A percentile compares a stretch with the other conserved stretches of the same genome.
Conservation (phyloP, 1,140 invertebrate genomes). For the Aphelenchoides avenae region DNA sequence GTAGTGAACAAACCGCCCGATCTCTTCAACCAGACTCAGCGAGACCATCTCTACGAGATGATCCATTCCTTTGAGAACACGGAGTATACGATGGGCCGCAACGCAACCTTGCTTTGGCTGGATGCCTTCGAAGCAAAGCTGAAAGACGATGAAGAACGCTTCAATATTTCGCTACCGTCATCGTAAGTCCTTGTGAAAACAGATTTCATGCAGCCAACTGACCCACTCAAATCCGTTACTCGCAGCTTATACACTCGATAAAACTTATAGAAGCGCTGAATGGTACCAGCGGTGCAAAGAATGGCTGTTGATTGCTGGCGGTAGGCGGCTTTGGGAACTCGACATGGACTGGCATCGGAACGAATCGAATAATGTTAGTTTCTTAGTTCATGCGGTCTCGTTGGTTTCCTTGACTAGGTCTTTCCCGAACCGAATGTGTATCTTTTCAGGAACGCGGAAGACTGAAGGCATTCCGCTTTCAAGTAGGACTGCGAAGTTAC, state of each 20-base stretch:
- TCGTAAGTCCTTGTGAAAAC: slow-evolving; percentile 37
- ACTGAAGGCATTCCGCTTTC: slow-evolving; percentile 54
- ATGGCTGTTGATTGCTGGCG: slow-evolving; percentile 56
- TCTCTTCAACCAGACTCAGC: slow-evolving; percentile 34
- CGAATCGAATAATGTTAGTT: slow-evolving; percentile 14
- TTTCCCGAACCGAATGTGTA: too few species aligned
- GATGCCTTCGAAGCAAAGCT: slow-evolving; percentile 53
- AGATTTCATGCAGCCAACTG: too few species aligned
- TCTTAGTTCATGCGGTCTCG: slow-evolving; percentile 6
- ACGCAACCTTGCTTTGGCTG: slow-evolving; percentile 58
- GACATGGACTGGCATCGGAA: slow-evolving; percentile 54
- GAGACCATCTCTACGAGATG: slow-evolving; percentile 39
- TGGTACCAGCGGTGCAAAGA: slow-evolving; percentile 52
- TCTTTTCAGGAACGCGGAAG: slow-evolving; percentile 14
- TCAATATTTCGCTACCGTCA: slow-evolving; percentile 38
- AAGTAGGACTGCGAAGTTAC: slow-evolving; percentile 56
- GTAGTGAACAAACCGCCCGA: slow-evolving; percentile 59
- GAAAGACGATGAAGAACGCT: slow-evolving; percentile 30
- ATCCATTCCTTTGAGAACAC: slow-evolving; percentile 51
- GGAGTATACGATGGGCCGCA: slow-evolving; percentile 52
- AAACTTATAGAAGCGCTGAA: slow-evolving; percentile 44
- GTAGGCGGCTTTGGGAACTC: slow-evolving; percentile 54
- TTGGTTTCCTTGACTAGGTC: slow-evolving; percentile 1
- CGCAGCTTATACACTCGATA: too few species aligned
- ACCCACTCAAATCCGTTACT: too few species aligned